Base-by-base conservation (phyloP, 2,888 invertebrate species). In the Entomobrya proxima region DNA sequence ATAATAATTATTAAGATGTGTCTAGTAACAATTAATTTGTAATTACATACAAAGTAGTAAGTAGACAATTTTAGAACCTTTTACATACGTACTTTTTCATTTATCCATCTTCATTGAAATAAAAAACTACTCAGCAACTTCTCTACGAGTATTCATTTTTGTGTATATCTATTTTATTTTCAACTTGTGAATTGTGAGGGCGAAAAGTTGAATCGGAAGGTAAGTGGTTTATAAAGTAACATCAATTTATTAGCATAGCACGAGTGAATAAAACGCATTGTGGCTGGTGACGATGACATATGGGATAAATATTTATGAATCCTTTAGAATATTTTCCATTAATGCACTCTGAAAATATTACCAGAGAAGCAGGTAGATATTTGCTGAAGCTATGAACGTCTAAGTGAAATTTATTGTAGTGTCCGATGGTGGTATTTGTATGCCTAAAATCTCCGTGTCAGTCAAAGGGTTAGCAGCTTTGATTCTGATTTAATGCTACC, bases 271-370 rank as follows among this genome's bases (percentile, higher is more conserved):
- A n/a, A n/a, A n/a, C n/a, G 50, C 35, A n/a, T 77, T 27, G 47
- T 75, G 50, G 47, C n/a, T 13, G 72, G 35, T 83, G 84, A 84
- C 77, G 78, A 64, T 84, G 64, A 84, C 55, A 84, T 84, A 84
- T 84, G 50, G 30, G 37, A 21, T 77, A 24, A 18, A 69, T 72
- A 61, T 78, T 55, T 72, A 40, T 69, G 55, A 76, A 69, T 67
- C 69, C n/a, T n/a, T n/a, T n/a, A 35, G 44, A 50, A 37, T n/a
- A 13, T 9, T 50, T 47, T 83, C 77, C 84, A 84, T 84, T 84
- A 78, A 37, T 24, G 44, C 30, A 76, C 30, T 64, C 35, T 21
- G 24, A 50, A 69, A 78, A 44, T 40, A 77, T 67, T 75, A 50
- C 32, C 32, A 37, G 27, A 3, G 21, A 55, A 44, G 44, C 27